Evolutionary conservation across 2,888 invertebrate genomes (phyloP).

Genomic region (Cyclophora albipunctata): DNA sequence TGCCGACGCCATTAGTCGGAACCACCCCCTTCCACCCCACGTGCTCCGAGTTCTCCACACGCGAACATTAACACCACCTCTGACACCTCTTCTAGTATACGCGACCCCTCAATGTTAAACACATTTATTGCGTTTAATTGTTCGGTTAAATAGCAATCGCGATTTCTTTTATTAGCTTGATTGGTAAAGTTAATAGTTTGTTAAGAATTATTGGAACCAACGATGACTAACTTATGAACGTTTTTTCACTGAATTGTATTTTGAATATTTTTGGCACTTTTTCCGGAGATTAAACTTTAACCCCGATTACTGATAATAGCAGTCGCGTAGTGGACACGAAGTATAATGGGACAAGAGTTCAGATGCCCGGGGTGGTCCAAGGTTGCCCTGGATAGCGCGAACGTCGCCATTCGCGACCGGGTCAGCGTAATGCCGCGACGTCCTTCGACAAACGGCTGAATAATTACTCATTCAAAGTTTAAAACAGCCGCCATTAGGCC

Average conservation of each 20-base stretch:
- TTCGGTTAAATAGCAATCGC: slow-evolving; percentile 1
- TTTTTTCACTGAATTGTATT: no score
- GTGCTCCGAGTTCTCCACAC: slow-evolving; percentile 42
- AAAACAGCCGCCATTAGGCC: slow-evolving; percentile 2
- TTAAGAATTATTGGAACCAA: no score
- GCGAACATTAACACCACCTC: slow-evolving; percentile 65
- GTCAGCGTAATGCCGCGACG: slow-evolving; percentile 53
- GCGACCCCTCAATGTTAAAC: slow-evolving; percentile 29
- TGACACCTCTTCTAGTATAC: slow-evolving; percentile 49
- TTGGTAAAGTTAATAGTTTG: no score
- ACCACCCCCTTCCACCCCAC: slow-evolving; percentile 41
- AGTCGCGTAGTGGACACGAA: no score
- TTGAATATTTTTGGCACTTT: no score
- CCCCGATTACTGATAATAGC: no score
- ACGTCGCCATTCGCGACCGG: slow-evolving; percentile 68
- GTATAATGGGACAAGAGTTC: no score
- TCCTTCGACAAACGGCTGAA: slow-evolving; percentile 42
- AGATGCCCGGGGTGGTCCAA: slow-evolving; percentile 22
- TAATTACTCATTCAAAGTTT: slow-evolving; percentile 23
- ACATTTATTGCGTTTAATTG: slow-evolving; percentile 31
- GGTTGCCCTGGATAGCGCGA: slow-evolving; percentile 71
- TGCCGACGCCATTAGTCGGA: slow-evolving; percentile 48
- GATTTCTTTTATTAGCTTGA: no score
- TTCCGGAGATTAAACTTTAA: no score
- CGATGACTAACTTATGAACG: no score